Evolutionary conservation across 2,797 vertebrate genomes (phyloP), one percentile per base, ranked within the genome.

Genomic region (Enteromius fasciolatus): DNA sequence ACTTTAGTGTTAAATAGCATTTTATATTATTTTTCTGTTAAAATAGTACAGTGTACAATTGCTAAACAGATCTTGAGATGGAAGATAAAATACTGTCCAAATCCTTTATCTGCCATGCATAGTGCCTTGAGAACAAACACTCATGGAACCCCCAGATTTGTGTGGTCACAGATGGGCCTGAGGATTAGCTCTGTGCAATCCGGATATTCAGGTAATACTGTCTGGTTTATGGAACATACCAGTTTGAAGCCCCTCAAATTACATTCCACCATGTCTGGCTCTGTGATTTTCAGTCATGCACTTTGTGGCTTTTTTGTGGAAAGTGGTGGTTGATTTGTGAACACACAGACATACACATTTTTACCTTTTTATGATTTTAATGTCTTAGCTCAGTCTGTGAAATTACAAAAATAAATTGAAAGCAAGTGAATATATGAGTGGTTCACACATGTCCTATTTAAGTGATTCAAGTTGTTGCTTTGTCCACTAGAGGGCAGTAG

Each of bases 401-500:
- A 85, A 85, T 75, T 72, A 59, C 67, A 74, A 63, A 12, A 76
- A 76, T 44, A 54, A 79, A 84, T 79, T 73, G 23, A 63, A 48
- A 50, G 36, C 66, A 76, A 75, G 76, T 80, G 25, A 76, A 69
- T 70, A 10, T 75, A 63, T 80, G 64, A 77, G 54, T 10, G 44
- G 63, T 54, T 81, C 61, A 57, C 63, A 46, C n/a, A 76, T 57
- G 70, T 81, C n/a, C 70, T 41, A 57, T 80, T 80, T 50, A 4
- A 77, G 31, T 28, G 59, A n/a, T n/a, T n/a, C n/a, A n/a, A 20
- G 23, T 12, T 68, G 31, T 33, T 3, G 0, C 18, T 31, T 78
- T 74, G 64, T 44, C 81, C 85, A 86, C 82, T 82, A 85, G 88
- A 81, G 80, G 76, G 72, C 82, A 87, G 82, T 69, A 84, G 39